Evolutionary conservation across 1,140 invertebrate genomes (phyloP).

Genomic region (Cheumatopsyche charites): DNA sequence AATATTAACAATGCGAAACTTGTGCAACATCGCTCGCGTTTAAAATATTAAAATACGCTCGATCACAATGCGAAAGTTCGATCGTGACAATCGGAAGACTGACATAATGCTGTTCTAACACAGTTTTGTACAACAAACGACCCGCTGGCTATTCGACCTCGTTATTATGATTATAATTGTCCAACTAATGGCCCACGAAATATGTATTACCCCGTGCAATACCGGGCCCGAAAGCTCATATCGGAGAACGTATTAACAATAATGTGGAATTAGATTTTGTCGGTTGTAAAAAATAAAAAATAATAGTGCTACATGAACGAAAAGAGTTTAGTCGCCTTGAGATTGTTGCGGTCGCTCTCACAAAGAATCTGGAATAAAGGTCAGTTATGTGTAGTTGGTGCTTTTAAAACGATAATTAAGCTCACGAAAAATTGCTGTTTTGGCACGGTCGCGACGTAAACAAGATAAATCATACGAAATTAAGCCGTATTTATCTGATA

Average conservation of each 20-base stretch:
- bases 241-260: not conserved
- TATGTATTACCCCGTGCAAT: not conserved
- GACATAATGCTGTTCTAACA: not conserved
- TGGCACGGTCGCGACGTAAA: not conserved
- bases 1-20: too few species aligned
- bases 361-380: conserved; percentile 15
- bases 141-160: not conserved
- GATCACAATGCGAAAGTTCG: too few species aligned
- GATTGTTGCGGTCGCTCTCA: not conserved
- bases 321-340: conserved; percentile 15
- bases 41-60: too few species aligned
- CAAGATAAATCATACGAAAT: too few species aligned
- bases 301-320: not conserved
- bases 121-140: too few species aligned
- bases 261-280: not conserved
- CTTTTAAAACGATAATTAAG: not conserved
- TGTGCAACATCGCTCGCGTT: too few species aligned
- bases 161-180: conserved; percentile 13
- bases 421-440: not conserved
- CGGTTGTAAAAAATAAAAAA: not conserved
- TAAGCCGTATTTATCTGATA: too few species aligned
- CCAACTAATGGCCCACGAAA: conserved; percentile 9
- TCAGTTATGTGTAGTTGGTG: not conserved
- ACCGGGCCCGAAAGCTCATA: not conserved
- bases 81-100: not conserved